Evolutionary conservation across 2,797 vertebrate species (phyloP).

Genomic region (Coilia nasus): DNA sequence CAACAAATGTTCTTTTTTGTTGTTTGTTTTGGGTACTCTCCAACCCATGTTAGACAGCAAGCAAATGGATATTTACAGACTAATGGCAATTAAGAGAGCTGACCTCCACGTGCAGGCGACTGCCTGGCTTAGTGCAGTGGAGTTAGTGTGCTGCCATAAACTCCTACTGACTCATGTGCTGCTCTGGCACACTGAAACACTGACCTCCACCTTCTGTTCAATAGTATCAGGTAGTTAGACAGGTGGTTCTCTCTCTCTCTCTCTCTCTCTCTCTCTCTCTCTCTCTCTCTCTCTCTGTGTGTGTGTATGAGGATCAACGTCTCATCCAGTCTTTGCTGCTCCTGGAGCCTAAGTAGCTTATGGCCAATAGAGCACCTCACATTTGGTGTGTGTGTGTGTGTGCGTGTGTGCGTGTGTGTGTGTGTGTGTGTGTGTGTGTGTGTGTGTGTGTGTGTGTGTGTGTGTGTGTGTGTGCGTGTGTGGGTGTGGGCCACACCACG

Average conservation of each 20-base stretch:
- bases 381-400: conserved; percentile 65
- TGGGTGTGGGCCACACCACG: neutral
- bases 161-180: conserved; percentile 31
- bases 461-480: neutral
- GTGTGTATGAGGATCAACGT: conserved; percentile 66
- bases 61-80: conserved; percentile 51
- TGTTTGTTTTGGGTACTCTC: neutral
- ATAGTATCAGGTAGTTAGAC: neutral
- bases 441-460: neutral
- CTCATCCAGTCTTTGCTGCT: conserved; percentile 62
- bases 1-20: neutral
- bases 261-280: conserved; percentile 43
- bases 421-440: neutral
- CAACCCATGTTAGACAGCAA: neutral
- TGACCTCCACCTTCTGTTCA: conserved; percentile 20
- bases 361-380: conserved; percentile 69
- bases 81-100: conserved; percentile 57
- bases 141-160: conserved; percentile 28
- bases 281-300: conserved; percentile 42
- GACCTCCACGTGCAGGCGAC: conserved; percentile 44
- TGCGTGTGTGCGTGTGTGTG: conserved; percentile 64
- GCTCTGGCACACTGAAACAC: conserved; percentile 1
- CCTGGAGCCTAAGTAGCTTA: conserved; percentile 75
- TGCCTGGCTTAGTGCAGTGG: conserved; percentile 41
- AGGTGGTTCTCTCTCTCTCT: conserved; percentile 29